Evolutionary conservation across 53 echinoderm and acorn worm genomes (phyloP).

Genomic region (Patiria pectinifera): DNA sequence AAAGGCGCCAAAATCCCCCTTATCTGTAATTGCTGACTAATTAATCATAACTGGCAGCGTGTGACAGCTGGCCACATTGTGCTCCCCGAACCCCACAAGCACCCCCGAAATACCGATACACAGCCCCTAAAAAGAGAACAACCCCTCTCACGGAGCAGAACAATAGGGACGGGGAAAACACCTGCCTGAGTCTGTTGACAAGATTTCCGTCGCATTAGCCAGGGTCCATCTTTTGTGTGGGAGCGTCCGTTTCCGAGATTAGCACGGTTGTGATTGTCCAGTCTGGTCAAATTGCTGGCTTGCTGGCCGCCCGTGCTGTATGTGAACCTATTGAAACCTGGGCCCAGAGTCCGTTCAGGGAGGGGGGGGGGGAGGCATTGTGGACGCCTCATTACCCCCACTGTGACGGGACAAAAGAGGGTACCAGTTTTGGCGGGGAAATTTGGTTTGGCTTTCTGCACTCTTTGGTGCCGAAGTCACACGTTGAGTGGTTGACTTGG

Average conservation of each 20-base stretch:
- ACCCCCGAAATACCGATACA: slow-evolving; percentile 51
- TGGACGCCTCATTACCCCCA: slow-evolving; percentile 1
- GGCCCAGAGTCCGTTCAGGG: neutral
- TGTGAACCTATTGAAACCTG: neutral
- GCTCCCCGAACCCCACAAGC: slow-evolving; percentile 19
- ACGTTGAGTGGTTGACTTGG: slow-evolving; percentile 37
- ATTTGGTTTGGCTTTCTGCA: slow-evolving; percentile 22
- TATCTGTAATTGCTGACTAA: slow-evolving; percentile 31
- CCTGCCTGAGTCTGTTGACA: slow-evolving; percentile 53
- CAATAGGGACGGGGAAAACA: neutral
- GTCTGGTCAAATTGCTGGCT: neutral
- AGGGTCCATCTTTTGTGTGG: neutral
- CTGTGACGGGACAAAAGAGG: slow-evolving; percentile 20
- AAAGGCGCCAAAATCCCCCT: slow-evolving; percentile 35
- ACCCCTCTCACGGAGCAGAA: slow-evolving; percentile 3
- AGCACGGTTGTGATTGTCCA: slow-evolving; percentile 13
- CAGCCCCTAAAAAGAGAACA: neutral
- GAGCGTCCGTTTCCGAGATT: slow-evolving; percentile 5
- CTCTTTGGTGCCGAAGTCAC: slow-evolving; percentile 13
- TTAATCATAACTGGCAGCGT: neutral
- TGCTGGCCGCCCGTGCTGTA: neutral
- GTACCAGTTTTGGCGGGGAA: slow-evolving; percentile 21
- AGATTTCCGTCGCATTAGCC: slow-evolving; percentile 42
- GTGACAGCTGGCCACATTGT: slow-evolving; percentile 50
- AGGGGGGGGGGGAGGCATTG: neutral